These are phyloP conservation scores for Nannoperca obscura DNA, from an alignment of 2,797 vertebrate species.

Conservation along the genomic window DNA sequence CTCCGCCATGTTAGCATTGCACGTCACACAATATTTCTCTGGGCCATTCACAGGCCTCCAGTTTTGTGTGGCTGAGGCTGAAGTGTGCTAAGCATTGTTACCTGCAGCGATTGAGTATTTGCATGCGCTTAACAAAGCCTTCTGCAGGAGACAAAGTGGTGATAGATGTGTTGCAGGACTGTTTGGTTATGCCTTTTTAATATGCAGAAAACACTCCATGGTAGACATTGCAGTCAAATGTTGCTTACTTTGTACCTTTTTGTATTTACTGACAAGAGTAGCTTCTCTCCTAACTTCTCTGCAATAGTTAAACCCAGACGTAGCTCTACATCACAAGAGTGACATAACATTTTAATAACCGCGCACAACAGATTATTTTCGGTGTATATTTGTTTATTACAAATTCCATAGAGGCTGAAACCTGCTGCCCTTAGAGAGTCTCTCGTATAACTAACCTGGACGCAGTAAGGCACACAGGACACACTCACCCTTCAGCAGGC, in stretches of 20 bases:
- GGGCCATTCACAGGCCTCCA: slow-evolving; percentile 22
- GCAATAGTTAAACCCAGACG: slow-evolving; percentile 53
- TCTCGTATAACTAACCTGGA: slow-evolving; percentile 25
- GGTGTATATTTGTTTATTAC: slow-evolving; percentile 60
- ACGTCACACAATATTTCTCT: slow-evolving; percentile 36
- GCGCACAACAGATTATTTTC: slow-evolving; percentile 39
- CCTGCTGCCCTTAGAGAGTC: slow-evolving; percentile 48
- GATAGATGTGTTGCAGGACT: slow-evolving; percentile 27
- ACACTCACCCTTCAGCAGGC: slow-evolving; percentile 22
- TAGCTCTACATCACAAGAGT: slow-evolving; percentile 62
- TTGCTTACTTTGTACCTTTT: slow-evolving; percentile 69
- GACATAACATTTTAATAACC: slow-evolving; percentile 49
- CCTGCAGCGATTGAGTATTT: slow-evolving; percentile 46
- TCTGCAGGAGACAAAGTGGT: slow-evolving; percentile 28
- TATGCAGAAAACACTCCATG: slow-evolving; percentile 66
- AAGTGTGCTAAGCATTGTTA: slow-evolving; percentile 25
- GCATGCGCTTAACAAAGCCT: slow-evolving; percentile 53
- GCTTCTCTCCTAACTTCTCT: slow-evolving; percentile 62
- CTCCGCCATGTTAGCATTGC: slow-evolving; percentile 51
- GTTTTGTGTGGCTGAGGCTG: slow-evolving; percentile 7
- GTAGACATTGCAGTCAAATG: slow-evolving; percentile 54
- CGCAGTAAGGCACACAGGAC: slow-evolving; percentile 23
- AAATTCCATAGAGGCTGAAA: slow-evolving; percentile 47
- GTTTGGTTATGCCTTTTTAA: slow-evolving; percentile 47
- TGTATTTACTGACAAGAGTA: slow-evolving; percentile 64